Conservation (phyloP, 2,888 invertebrate species). For the Rhingia campestris region DNA sequence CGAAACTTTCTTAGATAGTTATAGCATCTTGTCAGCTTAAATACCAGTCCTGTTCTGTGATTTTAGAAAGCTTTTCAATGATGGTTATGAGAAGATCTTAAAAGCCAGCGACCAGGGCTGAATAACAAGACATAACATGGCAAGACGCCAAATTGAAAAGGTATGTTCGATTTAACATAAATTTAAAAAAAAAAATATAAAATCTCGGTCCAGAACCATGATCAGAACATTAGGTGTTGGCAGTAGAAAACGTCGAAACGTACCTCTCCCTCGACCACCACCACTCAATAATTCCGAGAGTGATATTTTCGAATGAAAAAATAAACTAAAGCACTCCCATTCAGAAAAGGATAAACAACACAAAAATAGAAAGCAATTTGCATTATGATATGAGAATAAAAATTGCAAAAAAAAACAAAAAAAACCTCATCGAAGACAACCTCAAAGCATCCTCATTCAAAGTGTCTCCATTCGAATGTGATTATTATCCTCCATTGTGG, state of each 20-base stretch:
- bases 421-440: constrained; percentile 54
- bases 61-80: no score
- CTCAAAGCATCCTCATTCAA: constrained; percentile 71
- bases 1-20: no score
- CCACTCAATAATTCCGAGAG: constrained; percentile 18
- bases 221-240: no score
- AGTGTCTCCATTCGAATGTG: constrained; percentile 73
- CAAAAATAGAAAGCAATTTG: constrained; percentile 64
- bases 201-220: no score
- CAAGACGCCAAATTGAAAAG: no score
- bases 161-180: no score
- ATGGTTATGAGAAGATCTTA: no score
- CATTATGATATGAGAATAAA: constrained; percentile 57
- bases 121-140: no score
- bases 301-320: constrained; percentile 15
- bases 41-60: no score
- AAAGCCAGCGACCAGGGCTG: no score
- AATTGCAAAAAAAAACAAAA: constrained; percentile 17
- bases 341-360: neutral
- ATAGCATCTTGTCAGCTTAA: no score
- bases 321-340: constrained; percentile 30
- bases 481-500: constrained; percentile 73
- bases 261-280: neutral
- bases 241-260: neutral
- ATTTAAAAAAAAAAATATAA: no score